Conservation (phyloP, 2,797 vertebrate species). For the Spatula clypeata region DNA sequence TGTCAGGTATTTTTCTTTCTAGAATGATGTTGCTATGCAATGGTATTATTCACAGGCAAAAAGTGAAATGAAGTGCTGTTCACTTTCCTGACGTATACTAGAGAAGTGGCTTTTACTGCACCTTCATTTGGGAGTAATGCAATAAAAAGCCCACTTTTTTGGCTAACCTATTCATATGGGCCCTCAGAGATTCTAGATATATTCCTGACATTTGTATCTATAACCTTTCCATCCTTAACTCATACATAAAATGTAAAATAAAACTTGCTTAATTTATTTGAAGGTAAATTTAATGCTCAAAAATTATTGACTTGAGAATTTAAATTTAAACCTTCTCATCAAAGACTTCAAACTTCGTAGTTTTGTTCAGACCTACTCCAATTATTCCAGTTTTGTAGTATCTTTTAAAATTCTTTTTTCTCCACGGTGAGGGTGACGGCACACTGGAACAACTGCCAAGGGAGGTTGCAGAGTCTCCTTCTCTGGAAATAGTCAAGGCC, state of each 20-base stretch:
- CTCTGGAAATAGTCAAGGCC: too few relatives aligned
- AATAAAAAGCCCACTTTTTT: constrained; percentile 1
- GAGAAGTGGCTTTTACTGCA: not conserved
- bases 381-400: not conserved
- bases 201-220: constrained; percentile 26
- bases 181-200: not conserved
- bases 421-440: not conserved
- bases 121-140: fast-evolving
- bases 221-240: not conserved
- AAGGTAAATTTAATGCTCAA: constrained; percentile 25
- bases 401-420: not conserved
- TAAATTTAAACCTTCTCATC: constrained; percentile 21
- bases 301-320: constrained; percentile 43
- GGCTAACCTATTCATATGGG: not conserved
- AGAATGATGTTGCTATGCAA: not conserved
- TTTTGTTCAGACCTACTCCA: not conserved
- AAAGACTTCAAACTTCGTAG: not conserved
- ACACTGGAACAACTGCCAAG: too few relatives aligned
- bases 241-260: constrained; percentile 36
- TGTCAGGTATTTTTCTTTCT: not conserved
- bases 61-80: not conserved
- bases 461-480: too few relatives aligned
- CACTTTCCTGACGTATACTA: not conserved
- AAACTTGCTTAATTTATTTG: constrained; percentile 29
- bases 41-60: not conserved